These are phyloP conservation scores for Mechanitis messenoides DNA, from an alignment of 2,888 invertebrate genomes.

Conservation along the genomic window DNA sequence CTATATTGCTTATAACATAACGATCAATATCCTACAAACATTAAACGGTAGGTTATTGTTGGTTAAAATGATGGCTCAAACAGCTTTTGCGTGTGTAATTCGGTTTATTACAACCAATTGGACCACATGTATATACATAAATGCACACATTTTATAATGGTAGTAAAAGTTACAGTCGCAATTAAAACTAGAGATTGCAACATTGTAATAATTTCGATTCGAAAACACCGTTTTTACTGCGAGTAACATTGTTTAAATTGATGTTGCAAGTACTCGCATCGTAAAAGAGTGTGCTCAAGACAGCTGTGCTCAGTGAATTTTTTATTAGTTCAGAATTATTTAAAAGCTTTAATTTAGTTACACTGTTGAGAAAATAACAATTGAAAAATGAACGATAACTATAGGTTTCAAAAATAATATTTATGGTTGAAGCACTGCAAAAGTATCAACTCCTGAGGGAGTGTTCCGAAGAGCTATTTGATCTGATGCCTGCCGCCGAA, in stretches of 20 bases:
- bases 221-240: not conserved
- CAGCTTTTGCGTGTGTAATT: conserved; percentile 4
- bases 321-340: no score
- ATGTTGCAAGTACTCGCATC: no score
- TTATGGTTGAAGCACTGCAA: no score
- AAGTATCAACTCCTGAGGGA: no score
- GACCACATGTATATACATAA: not conserved
- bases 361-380: no score
- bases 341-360: no score
- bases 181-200: conserved; percentile 5
- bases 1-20: not conserved
- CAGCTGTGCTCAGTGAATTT: no score
- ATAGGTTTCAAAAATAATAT: no score
- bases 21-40: not conserved
- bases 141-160: not conserved
- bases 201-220: not conserved
- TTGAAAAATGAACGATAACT: no score
- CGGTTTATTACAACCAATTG: conserved; percentile 1
- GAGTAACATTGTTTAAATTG: conserved; percentile 1
- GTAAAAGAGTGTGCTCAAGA: no score
- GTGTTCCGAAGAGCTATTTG: no score
- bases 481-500: no score
- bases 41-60: not conserved
- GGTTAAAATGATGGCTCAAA: conserved; percentile 3
- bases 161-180: conserved; percentile 3